Base-by-base conservation (phyloP, 2,113 vertebrate species). In the Amazona vittata region DNA sequence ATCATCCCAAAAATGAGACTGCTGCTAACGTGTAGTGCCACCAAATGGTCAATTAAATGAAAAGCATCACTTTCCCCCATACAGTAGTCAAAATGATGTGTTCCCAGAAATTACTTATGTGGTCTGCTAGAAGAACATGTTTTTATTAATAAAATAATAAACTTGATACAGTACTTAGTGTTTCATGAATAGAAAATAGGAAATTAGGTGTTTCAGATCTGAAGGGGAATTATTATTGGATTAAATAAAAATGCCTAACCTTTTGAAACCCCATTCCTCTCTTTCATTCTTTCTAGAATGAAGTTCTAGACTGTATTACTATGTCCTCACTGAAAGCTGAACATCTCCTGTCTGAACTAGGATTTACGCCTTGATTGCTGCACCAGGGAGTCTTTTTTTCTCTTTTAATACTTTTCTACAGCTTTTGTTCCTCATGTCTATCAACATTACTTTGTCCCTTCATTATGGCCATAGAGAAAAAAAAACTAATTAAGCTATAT, bases 1-100 rank as follows among this genome's bases (percentile, higher is more conserved):
- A 57, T 26, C 8, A 74, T 79, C 16, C 14, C 50, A 21, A 74
- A 91, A 91, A 20, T 46, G 35, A 89, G 13, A 44, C 16, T 97
- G 96, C 65, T 95, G 96, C 96, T 97, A 95, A 93, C 75, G 2
- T 71, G 70, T 83, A 97, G 97, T 97, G 98, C 98, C 98, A 97
- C 98, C 98, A 97, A 79, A 95, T 96, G 98, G 98, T 73, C 11
- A 37, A 33, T n/a, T 29, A 86, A 46, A 50, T 82, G 86, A 97
- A 98, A 92, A 90, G 90, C 97, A 97, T 7, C 5, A 28, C 8
- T 29, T 64, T 92, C 6, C 37, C 19, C 52, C 47, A 28, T 14
- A 47, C 2, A 6, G 5, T 12, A 50, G 11, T 21, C 11, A 41
- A 86, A 89, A 64, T 4, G 11, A 68, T 10, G 29, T 39, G 68